Evolutionary conservation across 1,140 invertebrate species (phyloP).

Genomic region (Eriosoma lanigerum): DNA sequence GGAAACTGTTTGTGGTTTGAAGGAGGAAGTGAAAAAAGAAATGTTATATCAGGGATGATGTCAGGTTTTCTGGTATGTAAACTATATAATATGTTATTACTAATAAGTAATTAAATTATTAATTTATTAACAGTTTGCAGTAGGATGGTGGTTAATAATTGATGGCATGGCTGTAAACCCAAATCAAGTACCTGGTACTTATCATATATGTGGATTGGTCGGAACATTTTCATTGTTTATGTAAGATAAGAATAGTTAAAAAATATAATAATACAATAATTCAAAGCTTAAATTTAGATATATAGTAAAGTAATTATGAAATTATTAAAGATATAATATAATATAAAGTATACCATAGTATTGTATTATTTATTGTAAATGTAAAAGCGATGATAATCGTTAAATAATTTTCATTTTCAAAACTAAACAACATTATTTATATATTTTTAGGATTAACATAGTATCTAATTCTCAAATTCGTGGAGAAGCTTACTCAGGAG

Average conservation of each 20-base stretch:
- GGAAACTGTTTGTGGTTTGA: constrained; percentile 67
- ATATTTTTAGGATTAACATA: constrained; percentile 78
- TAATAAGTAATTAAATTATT: neutral
- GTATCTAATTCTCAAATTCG: constrained; percentile 93
- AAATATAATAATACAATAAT: neutral
- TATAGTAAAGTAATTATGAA: too few relatives aligned
- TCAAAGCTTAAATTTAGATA: neutral
- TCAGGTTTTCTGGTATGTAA: constrained; percentile 78
- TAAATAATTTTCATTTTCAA: neutral
- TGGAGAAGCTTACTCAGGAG: constrained; percentile 83
- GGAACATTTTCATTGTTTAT: constrained; percentile 93
- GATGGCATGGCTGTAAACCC: constrained; percentile 85
- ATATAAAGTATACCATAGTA: too few relatives aligned
- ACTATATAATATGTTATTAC: constrained; percentile 19
- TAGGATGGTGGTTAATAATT: constrained; percentile 97
- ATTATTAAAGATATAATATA: too few relatives aligned
- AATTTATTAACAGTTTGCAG: constrained; percentile 77
- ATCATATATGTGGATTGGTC: constrained; percentile 92
- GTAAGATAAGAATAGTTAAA: constrained; percentile 62
- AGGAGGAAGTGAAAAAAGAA: constrained; percentile 70
- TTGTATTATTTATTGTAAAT: too few relatives aligned
- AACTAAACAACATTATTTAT: neutral
- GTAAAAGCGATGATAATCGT: neutral
- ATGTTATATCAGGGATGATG: constrained; percentile 78
- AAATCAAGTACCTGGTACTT: constrained; percentile 72